Conservation (phyloP, 1,140 invertebrate species). For the Myzus persicae region DNA sequence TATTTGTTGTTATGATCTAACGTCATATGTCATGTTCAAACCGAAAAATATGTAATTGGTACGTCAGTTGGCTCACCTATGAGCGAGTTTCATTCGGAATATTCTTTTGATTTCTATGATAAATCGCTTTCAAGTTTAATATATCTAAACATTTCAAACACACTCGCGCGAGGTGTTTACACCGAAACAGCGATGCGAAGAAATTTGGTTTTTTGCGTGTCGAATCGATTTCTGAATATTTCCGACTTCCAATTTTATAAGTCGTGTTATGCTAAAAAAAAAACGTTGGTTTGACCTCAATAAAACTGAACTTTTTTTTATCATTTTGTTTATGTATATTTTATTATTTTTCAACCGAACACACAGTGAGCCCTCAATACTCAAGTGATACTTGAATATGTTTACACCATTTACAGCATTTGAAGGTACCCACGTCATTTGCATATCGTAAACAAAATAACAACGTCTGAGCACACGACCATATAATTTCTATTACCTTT, state of each 20-base stretch:
- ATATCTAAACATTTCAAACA: background rate
- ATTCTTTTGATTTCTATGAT: background rate
- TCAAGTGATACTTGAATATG: background rate
- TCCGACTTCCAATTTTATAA: background rate
- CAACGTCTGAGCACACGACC: background rate
- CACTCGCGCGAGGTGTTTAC: background rate
- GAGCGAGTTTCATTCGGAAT: background rate
- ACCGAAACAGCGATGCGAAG: background rate
- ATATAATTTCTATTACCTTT: background rate
- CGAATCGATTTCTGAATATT: background rate
- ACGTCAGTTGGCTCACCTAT: too few species aligned
- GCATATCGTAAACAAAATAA: background rate
- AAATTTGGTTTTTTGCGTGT: background rate
- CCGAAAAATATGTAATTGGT: background rate
- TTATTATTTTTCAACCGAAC: background rate
- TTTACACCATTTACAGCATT: slow-evolving; percentile 2
- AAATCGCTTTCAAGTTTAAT: background rate
- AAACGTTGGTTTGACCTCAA: background rate
- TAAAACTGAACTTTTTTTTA: background rate
- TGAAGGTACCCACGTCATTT: background rate
- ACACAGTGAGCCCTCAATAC: background rate
- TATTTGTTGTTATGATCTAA: background rate
- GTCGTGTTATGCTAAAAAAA: background rate
- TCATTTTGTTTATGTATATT: background rate
- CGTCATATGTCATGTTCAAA: background rate